Evolutionary conservation across 2,113 vertebrate genomes (phyloP).

Genomic region (Grantiella picta): DNA sequence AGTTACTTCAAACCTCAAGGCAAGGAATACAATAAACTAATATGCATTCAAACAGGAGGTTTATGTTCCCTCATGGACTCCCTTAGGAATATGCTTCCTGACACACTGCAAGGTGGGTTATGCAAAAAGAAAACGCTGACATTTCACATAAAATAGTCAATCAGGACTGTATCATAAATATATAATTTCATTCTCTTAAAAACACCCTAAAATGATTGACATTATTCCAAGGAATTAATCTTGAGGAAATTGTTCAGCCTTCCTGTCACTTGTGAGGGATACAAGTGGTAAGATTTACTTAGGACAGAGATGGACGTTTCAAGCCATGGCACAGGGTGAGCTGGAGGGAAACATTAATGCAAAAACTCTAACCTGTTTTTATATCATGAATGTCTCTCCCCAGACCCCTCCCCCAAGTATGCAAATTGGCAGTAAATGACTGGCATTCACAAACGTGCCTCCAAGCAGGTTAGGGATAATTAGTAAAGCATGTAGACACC

Average conservation of each 20-base stretch:
- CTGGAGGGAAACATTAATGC: constrained; percentile 44
- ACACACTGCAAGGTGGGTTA: neutral
- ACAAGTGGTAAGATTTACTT: constrained; percentile 54
- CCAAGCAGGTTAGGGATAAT: constrained; percentile 70
- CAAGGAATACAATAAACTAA: constrained; percentile 1
- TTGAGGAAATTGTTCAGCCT: constrained; percentile 41
- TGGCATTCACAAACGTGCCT: constrained; percentile 69
- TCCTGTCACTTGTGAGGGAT: constrained; percentile 27
- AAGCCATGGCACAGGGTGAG: constrained; percentile 25
- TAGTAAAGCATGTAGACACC: constrained; percentile 65
- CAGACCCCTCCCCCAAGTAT: constrained; percentile 28
- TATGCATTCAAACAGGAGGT: neutral
- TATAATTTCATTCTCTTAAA: neutral
- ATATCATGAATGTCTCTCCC: neutral
- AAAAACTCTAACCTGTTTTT: constrained; percentile 19
- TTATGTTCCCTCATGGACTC: neutral
- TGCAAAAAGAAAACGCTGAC: neutral
- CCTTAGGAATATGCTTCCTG: constrained; percentile 12
- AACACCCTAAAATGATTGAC: neutral
- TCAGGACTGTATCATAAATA: neutral
- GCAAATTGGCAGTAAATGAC: constrained; percentile 67
- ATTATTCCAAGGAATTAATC: constrained; percentile 4
- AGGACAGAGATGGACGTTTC: constrained; percentile 46
- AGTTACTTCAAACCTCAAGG: constrained; percentile 30
- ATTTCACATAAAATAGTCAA: constrained; percentile 1